Conservation (phyloP, 2,888 invertebrate species). For the Tetramorium bicarinatum region DNA sequence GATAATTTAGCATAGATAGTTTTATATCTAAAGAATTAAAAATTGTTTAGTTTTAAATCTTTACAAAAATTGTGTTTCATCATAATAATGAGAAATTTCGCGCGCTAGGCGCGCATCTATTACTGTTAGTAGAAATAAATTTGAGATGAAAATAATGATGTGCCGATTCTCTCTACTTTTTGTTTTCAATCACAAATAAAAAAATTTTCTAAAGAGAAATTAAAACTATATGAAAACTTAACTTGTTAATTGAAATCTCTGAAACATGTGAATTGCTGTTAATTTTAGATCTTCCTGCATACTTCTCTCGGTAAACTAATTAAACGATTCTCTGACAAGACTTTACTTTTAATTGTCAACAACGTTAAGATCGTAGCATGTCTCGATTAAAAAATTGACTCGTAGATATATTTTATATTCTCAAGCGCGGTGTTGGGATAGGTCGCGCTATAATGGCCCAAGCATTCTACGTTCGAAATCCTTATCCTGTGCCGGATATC, state of each 20-base stretch:
- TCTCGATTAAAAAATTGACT: slow-evolving; percentile 26
- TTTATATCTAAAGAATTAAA: too few species aligned
- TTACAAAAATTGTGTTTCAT: too few species aligned
- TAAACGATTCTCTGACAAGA: slow-evolving; percentile 36
- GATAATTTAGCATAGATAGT: too few species aligned
- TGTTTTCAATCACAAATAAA: background rate
- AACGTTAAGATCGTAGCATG: background rate
- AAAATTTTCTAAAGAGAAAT: background rate
- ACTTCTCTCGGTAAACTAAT: slow-evolving; percentile 32
- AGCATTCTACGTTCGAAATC: slow-evolving; percentile 78
- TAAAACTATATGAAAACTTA: background rate
- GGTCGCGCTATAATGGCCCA: slow-evolving; percentile 45
- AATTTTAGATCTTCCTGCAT: slow-evolving; percentile 1
- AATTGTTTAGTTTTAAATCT: too few species aligned
- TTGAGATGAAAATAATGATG: background rate
- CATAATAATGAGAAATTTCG: too few species aligned
- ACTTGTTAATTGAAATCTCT: background rate
- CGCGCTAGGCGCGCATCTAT: too few species aligned
- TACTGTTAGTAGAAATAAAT: background rate
- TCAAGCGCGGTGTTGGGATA: background rate
- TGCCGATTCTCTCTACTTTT: background rate
- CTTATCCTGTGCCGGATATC: slow-evolving; percentile 82
- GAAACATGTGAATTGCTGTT: slow-evolving; percentile 11
- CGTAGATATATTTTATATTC: background rate
- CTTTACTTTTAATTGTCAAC: background rate